Conservation (phyloP, 1,140 invertebrate species). For the Homarus americanus region DNA sequence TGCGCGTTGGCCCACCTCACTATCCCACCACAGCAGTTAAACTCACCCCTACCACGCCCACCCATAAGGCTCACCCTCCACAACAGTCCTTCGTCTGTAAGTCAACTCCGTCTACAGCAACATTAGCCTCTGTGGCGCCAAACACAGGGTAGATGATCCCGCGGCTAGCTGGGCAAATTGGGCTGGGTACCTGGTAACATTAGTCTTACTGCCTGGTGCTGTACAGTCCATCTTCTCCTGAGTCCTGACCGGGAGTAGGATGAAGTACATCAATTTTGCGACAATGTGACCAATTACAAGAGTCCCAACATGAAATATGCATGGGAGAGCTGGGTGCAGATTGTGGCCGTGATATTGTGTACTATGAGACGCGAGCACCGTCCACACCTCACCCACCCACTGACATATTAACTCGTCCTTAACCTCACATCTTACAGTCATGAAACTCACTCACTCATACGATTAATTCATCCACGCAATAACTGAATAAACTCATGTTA, state of each 20-base stretch:
- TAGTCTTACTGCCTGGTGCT: neutral
- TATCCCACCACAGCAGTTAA: neutral
- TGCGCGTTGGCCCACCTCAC: neutral
- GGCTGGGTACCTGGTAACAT: neutral
- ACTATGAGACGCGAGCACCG: neutral
- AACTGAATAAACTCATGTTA: too few species aligned
- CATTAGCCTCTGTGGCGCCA: neutral
- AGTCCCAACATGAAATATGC: neutral
- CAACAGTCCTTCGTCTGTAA: neutral
- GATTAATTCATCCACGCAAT: too few species aligned
- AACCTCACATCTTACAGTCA: too few species aligned
- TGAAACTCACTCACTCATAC: neutral
- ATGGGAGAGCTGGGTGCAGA: neutral
- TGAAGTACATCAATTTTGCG: neutral
- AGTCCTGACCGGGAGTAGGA: neutral
- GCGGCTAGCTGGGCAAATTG: neutral
- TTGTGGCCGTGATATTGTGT: neutral
- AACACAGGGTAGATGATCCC: neutral
- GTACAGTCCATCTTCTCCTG: neutral
- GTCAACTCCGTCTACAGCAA: neutral
- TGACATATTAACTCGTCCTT: neutral
- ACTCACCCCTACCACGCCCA: neutral
- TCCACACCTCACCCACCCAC: neutral
- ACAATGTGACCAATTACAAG: neutral
- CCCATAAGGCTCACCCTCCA: neutral